phyloP scores from a whole-genome alignment of 2,888 invertebrate species.

The Busseola fusca region DNA sequence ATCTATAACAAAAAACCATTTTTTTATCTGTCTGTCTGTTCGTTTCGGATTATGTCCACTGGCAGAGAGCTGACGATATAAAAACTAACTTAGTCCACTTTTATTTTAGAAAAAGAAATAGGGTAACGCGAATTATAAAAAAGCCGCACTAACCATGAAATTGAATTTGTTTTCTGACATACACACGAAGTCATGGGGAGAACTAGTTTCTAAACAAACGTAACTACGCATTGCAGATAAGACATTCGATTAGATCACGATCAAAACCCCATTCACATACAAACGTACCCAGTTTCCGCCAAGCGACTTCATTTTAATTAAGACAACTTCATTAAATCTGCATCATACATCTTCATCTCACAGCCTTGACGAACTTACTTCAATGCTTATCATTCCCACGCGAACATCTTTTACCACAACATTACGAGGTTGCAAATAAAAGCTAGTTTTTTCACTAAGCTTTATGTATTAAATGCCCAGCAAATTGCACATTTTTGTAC shows the following conservation, averaged over 20 bases:
- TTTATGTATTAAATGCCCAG: conserved; percentile 70
- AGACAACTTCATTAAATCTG: conserved; percentile 70
- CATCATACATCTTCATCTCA: conserved; percentile 67
- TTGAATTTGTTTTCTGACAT: neutral
- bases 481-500: conserved; percentile 71
- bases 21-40: neutral
- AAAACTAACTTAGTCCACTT: neutral
- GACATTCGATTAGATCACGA: conserved; percentile 19
- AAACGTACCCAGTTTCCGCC: conserved; percentile 28
- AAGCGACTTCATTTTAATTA: conserved; percentile 65
- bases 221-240: conserved; percentile 24
- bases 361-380: conserved; percentile 72
- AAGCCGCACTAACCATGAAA: neutral
- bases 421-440: conserved; percentile 64
- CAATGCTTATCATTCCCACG: conserved; percentile 75
- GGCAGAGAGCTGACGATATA: neutral
- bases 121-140: neutral
- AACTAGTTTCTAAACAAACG: neutral
- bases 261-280: conserved; percentile 46
- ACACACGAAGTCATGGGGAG: neutral
- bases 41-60: neutral
- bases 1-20: too few species aligned
- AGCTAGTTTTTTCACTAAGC: conserved; percentile 67
- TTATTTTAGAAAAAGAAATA: neutral
- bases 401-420: conserved; percentile 67